phyloP scores from a whole-genome alignment of 1,140 invertebrate genomes.

The Musca domestica region DNA sequence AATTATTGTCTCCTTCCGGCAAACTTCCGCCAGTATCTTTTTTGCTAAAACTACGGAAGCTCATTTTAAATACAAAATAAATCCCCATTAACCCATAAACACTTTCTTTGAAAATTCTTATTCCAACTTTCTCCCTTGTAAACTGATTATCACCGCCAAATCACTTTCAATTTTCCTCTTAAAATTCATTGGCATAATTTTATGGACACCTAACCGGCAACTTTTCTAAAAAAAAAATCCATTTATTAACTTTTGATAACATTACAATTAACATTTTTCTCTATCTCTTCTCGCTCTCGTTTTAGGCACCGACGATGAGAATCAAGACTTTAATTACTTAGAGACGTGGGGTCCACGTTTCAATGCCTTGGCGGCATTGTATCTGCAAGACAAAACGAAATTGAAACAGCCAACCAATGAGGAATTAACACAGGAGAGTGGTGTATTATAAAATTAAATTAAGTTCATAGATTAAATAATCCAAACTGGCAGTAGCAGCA shows the following conservation, averaged over 20 bases:
- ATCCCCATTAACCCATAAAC: no score
- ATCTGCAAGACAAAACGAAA: conserved; percentile 68
- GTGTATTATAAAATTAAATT: conserved; percentile 27
- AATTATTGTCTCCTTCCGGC: no score
- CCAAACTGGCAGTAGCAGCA: no score
- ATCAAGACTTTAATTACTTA: conserved; percentile 96
- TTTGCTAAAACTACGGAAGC: no score
- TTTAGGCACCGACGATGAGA: conserved; percentile 87
- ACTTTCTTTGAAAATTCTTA: no score
- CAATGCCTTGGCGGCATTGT: conserved; percentile 95
- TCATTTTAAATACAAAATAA: no score
- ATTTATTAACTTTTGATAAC: background rate
- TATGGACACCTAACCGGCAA: background rate
- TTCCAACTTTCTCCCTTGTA: no score
- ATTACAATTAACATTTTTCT: conserved; percentile 1
- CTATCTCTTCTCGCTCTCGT: background rate
- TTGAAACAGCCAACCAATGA: background rate
- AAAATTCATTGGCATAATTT: no score
- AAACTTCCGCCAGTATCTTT: no score
- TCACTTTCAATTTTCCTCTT: no score
- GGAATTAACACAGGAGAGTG: conserved; percentile 1
- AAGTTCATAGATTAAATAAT: no score
- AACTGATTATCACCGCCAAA: no score
- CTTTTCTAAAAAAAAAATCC: background rate
- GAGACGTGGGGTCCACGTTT: conserved; percentile 96